Percentiles rank a stretch among this genome's conserved stretches.
phyloP scores from a whole-genome alignment of 1,140 invertebrate genomes.

The Drosophila rhopaloa region DNA sequence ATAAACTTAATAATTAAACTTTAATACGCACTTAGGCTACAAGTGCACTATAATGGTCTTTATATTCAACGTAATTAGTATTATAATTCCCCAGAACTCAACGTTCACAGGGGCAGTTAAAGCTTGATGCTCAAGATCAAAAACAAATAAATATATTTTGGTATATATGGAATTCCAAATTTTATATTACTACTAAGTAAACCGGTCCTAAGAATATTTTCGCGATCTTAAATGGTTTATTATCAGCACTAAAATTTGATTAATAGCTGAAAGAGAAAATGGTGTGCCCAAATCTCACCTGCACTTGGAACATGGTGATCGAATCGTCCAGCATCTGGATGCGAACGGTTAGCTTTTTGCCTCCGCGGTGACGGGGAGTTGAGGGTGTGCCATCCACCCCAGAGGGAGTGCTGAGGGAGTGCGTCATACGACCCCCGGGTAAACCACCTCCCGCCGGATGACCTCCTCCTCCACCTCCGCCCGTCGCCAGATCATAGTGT shows the following conservation, averaged over 20 bases:
- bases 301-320: conserved; percentile 95
- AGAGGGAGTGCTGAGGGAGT: conserved; percentile 92
- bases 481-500: conserved; percentile 31
- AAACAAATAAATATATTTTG: no score
- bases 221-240: no score
- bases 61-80: no score
- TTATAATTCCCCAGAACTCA: no score
- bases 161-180: no score
- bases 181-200: no score
- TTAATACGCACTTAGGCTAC: no score
- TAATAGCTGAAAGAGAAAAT: not conserved
- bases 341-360: conserved; percentile 94
- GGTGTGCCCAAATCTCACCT: conserved; percentile 87
- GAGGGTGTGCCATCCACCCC: conserved; percentile 92
- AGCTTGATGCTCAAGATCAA: no score
- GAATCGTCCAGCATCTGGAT: conserved; percentile 95
- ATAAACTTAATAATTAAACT: no score
- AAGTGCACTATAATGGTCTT: no score
- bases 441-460: conserved; percentile 44
- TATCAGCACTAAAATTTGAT: not conserved
- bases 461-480: conserved; percentile 51
- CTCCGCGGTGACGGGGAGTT: conserved; percentile 90
- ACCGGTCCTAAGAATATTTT: no score
- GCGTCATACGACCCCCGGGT: conserved; percentile 88
- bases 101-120: no score